A percentile compares a stretch with the other conserved stretches of the same genome.
These are phyloP conservation scores for Drosophila atroscutellata DNA, from an alignment of 2,888 invertebrate genomes.

Conservation along the genomic window DNA sequence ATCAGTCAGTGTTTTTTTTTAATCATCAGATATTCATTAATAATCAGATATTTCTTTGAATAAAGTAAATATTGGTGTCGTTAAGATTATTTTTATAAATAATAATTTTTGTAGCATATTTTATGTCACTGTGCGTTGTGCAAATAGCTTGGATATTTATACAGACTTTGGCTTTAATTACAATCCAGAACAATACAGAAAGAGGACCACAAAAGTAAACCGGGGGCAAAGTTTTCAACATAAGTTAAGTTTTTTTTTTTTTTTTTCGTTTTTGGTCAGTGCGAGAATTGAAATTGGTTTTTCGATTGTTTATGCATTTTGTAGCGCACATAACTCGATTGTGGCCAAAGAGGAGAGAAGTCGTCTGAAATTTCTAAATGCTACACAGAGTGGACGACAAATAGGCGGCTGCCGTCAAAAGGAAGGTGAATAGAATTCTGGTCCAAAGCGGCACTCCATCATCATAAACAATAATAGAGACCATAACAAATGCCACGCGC, in stretches of 20 bases:
- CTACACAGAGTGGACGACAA: constrained; percentile 58
- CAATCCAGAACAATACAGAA: constrained; percentile 64
- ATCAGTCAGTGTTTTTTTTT: background rate
- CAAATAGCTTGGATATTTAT: constrained; percentile 63
- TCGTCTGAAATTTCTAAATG: constrained; percentile 47
- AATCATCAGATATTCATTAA: too few relatives aligned
- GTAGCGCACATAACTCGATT: constrained; percentile 53
- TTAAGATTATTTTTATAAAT: background rate
- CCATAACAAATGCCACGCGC: constrained; percentile 57
- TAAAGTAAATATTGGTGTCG: background rate
- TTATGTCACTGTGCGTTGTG: constrained; percentile 48
- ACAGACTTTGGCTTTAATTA: constrained; percentile 55
- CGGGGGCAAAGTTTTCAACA: constrained; percentile 60
- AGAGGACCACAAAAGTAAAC: constrained; percentile 40
- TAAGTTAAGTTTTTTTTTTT: constrained; percentile 26
- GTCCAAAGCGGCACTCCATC: constrained; percentile 76
- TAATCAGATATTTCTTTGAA: background rate
- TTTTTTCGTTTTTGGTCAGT: constrained; percentile 17
- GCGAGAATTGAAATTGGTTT: constrained; percentile 68
- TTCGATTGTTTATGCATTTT: constrained; percentile 78
- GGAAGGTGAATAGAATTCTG: constrained; percentile 69
- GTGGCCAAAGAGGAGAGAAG: constrained; percentile 27
- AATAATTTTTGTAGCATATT: background rate
- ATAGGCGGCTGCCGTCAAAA: constrained; percentile 47
- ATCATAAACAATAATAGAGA: constrained; percentile 74